A percentile compares a stretch with the other conserved stretches of the same genome.
These are phyloP conservation scores for Drosophila putrida DNA, from an alignment of 2,888 invertebrate species.

Conservation along the genomic window DNA sequence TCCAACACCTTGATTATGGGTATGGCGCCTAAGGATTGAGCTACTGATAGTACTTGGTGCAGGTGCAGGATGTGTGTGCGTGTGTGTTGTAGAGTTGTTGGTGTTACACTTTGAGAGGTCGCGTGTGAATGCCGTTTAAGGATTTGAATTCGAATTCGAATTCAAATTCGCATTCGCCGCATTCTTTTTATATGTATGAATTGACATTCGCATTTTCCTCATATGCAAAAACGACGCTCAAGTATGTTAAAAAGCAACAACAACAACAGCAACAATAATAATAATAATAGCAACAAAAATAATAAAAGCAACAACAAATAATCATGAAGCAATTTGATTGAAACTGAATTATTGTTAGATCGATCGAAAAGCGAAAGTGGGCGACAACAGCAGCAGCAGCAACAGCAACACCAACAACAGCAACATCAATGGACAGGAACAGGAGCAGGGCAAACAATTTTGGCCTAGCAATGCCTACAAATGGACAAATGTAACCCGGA, in stretches of 20 bases:
- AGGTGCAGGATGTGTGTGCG: not conserved
- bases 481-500: slow-evolving; percentile 55
- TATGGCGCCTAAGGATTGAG: slow-evolving; percentile 18
- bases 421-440: slow-evolving; percentile 19
- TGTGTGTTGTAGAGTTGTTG: not conserved
- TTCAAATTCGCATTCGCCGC: slow-evolving; percentile 18
- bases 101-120: slow-evolving; percentile 6
- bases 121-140: slow-evolving; percentile 15
- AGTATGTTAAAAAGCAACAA: slow-evolving; percentile 36
- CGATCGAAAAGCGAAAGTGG: slow-evolving; percentile 79
- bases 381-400: slow-evolving; percentile 37
- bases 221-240: slow-evolving; percentile 42
- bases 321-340: slow-evolving; percentile 69
- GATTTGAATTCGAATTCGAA: not conserved
- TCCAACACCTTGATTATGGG: slow-evolving; percentile 10
- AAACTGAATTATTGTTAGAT: slow-evolving; percentile 82
- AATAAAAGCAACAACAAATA: slow-evolving; percentile 45
- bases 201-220: slow-evolving; percentile 39
- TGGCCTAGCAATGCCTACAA: slow-evolving; percentile 62
- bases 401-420: slow-evolving; percentile 26
- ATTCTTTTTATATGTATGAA: slow-evolving; percentile 32
- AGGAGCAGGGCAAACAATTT: slow-evolving; percentile 34
- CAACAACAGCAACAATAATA: slow-evolving; percentile 27
- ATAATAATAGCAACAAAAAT: slow-evolving; percentile 24
- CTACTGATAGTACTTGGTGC: slow-evolving; percentile 4